Base-by-base conservation (phyloP, 2,797 vertebrate genomes). In the Lacerta bilineata region DNA sequence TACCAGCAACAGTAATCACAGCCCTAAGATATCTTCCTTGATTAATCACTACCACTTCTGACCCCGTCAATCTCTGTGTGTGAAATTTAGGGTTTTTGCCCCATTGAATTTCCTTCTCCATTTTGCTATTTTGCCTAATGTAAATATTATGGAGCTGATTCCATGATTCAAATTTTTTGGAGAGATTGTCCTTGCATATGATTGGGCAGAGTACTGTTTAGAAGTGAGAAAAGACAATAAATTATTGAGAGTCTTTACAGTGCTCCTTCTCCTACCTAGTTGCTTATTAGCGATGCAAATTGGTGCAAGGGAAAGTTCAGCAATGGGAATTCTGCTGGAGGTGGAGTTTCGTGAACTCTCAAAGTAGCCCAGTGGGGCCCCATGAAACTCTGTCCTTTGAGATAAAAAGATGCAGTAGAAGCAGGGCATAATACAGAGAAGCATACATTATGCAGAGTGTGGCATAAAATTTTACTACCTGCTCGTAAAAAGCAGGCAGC, bases 381-480 rank as follows among this genome's bases (percentile, higher is more conserved):
- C 68, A 10, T 86, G 90, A 90, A 91, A 86, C 71, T 59, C 0
- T 41, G 80, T 94, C 86, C 84, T 80, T 59, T 93, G 71, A 80
- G 23, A 78, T 87, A 89, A 89, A 85, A 41, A 92, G 41, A 74
- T 68, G 23, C 84, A 76, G 84, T 95, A 18, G 43, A 74, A 76
- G 68, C 84, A 80, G 81, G 79, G 2, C 74, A 10, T 92, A 83
- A 91, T 83, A 87, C 79, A 92, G 50, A 88, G 91, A 89, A 87
- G 61, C 50, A 7, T 91, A 91, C 94, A 93, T 95, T 87, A 91
- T 79, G 75, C 86, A 80, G 84, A 93, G 82, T 50, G 92, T 61
- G 88, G 46, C 75, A 89, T 94, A 89, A 91, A 92, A 93, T 94
- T 91, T 93, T 95, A 93, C 74, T 92, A 55, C 91, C 55, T 75